Conservation (phyloP, 2,888 invertebrate species). For the Gymnosoma rotundatum region DNA sequence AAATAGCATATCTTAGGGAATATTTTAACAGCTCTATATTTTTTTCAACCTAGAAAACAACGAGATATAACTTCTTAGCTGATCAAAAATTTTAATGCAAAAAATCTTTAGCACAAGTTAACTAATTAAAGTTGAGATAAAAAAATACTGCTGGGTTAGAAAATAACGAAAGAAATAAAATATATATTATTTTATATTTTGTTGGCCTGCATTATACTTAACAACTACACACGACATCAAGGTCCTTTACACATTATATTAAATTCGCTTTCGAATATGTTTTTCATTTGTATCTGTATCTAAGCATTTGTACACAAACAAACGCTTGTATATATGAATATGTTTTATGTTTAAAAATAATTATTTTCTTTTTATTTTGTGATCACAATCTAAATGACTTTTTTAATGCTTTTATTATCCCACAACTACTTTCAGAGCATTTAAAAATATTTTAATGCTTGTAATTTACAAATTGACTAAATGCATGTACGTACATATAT, state of each 20-base stretch:
- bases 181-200: slow-evolving; percentile 69
- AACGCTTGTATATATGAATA: not conserved
- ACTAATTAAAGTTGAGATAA: no score
- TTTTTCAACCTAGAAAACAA: no score
- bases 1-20: no score
- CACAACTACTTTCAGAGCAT: slow-evolving; percentile 32
- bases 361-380: slow-evolving; percentile 21
- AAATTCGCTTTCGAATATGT: slow-evolving; percentile 4
- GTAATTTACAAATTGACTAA: slow-evolving; percentile 40
- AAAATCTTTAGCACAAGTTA: no score
- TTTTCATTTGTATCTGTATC: slow-evolving; percentile 14
- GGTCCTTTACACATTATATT: slow-evolving; percentile 26
- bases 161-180: slow-evolving; percentile 7
- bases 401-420: slow-evolving; percentile 10
- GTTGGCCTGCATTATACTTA: slow-evolving; percentile 71
- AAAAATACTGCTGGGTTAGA: slow-evolving; percentile 45
- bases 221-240: slow-evolving; percentile 48
- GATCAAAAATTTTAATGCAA: no score
- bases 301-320: not conserved
- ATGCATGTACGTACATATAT: slow-evolving; percentile 3
- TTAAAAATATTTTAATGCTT: slow-evolving; percentile 9
- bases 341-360: slow-evolving; percentile 18
- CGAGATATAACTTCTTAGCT: no score
- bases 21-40: no score
- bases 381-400: slow-evolving; percentile 25